phyloP scores from a whole-genome alignment of 2,113 vertebrate genomes.

The Tretioscincus oriximinensis region DNA sequence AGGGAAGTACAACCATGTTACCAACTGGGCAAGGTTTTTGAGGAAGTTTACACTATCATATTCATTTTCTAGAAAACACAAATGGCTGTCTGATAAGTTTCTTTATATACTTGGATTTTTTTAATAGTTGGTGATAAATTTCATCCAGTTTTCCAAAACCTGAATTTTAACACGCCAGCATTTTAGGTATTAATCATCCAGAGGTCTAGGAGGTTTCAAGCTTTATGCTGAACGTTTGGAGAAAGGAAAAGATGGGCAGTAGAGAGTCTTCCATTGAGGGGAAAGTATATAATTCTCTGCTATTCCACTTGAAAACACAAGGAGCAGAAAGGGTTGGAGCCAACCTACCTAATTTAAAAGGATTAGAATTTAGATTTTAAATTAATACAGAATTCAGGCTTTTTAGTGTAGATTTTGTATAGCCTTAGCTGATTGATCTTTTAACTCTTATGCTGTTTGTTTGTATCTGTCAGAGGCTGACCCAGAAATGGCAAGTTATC shows the following conservation, averaged over 20 bases:
- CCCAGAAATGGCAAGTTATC: constrained; percentile 90
- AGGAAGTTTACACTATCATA: not conserved
- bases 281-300: not conserved
- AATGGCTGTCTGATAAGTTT: too few relatives aligned
- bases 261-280: not conserved
- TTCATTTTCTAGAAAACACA: not conserved
- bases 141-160: not conserved
- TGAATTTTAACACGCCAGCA: not conserved
- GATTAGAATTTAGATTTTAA: not conserved
- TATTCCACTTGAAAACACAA: not conserved
- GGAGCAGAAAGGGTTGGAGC: not conserved
- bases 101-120: too few relatives aligned
- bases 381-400: not conserved
- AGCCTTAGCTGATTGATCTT: not conserved
- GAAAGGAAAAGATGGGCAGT: not conserved
- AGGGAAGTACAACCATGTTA: too few relatives aligned
- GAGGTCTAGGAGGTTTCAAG: not conserved
- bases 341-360: not conserved
- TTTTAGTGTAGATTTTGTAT: not conserved
- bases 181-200: not conserved
- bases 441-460: constrained; percentile 24
- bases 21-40: not conserved
- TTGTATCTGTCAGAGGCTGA: constrained; percentile 83
- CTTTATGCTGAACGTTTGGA: not conserved
- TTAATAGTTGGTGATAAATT: not conserved